These are phyloP conservation scores for Plagodis dolabraria DNA, from an alignment of 2,888 invertebrate genomes.

Conservation along the genomic window DNA sequence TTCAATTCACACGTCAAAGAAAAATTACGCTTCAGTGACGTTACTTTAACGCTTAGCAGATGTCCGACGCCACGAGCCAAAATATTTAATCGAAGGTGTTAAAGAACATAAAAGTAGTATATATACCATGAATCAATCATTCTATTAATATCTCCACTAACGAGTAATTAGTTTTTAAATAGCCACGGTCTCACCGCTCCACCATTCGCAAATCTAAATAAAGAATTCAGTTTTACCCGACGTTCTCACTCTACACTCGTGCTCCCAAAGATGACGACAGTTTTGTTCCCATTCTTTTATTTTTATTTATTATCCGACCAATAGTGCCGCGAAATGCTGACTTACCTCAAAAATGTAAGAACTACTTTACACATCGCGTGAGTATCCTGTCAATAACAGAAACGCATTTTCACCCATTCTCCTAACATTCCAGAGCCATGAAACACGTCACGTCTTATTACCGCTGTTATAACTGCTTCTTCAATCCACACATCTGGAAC, in stretches of 20 bases:
- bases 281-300: slow-evolving; percentile 34
- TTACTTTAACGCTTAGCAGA: too few relatives aligned
- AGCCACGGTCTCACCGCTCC: slow-evolving; percentile 44
- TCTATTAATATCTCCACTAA: slow-evolving; percentile 48
- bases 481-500: slow-evolving; percentile 17
- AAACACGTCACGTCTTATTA: slow-evolving; percentile 9
- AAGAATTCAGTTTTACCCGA: slow-evolving; percentile 60
- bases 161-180: slow-evolving; percentile 53
- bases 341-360: slow-evolving; percentile 66
- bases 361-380: slow-evolving; percentile 18
- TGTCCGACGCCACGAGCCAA: slow-evolving; percentile 2
- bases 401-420: slow-evolving; percentile 9
- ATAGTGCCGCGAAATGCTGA: slow-evolving; percentile 50
- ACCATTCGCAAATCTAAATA: slow-evolving; percentile 58
- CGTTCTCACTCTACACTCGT: slow-evolving; percentile 49
- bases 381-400: slow-evolving; percentile 27
- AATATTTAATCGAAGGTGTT: slow-evolving; percentile 17
- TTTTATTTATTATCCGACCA: slow-evolving; percentile 15
- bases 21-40: too few relatives aligned
- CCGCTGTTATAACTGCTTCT: slow-evolving; percentile 25
- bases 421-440: slow-evolving; percentile 16
- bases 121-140: slow-evolving; percentile 42
- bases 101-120: slow-evolving; percentile 1
- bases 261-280: slow-evolving; percentile 41
- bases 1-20: too few relatives aligned